Evolutionary conservation across 2,888 invertebrate genomes (phyloP).

Genomic region (Apantesis nais): DNA sequence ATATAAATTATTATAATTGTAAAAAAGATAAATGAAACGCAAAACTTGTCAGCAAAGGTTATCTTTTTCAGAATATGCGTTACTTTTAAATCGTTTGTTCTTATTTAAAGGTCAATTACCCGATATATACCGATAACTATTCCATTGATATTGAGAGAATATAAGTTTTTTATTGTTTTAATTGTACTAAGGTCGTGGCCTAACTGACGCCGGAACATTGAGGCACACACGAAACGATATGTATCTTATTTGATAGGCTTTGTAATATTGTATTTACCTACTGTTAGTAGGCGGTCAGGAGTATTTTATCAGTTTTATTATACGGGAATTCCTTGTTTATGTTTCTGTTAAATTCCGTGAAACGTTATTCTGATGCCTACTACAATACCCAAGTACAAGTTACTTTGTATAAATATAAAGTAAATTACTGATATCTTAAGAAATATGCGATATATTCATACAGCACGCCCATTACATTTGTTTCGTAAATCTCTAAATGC

Average conservation of each 20-base stretch:
- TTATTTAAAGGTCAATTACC: slow-evolving; percentile 51
- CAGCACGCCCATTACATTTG: no score
- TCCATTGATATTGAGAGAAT: slow-evolving; percentile 26
- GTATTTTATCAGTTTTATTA: slow-evolving; percentile 7
- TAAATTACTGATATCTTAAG: no score
- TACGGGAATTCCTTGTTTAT: slow-evolving; percentile 13
- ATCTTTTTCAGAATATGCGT: slow-evolving; percentile 35
- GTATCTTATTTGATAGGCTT: not conserved
- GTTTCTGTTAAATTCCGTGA: not conserved
- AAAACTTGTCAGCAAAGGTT: slow-evolving; percentile 40
- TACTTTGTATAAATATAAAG: no score
- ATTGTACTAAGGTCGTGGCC: slow-evolving; percentile 34
- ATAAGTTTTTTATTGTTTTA: slow-evolving; percentile 17
- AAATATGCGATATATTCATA: no score
- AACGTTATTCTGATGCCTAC: not conserved
- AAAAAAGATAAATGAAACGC: slow-evolving; percentile 32
- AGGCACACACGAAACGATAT: not conserved
- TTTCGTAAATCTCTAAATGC: no score
- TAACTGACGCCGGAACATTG: slow-evolving; percentile 21
- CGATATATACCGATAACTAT: slow-evolving; percentile 41
- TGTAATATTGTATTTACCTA: not conserved
- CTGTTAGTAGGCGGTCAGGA: not conserved
- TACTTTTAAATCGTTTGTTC: slow-evolving; percentile 50
- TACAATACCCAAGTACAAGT: not conserved
- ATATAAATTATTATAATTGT: not conserved